Evolutionary conservation across 1,140 invertebrate genomes (phyloP).

Genomic region (Drosophila biarmipes): DNA sequence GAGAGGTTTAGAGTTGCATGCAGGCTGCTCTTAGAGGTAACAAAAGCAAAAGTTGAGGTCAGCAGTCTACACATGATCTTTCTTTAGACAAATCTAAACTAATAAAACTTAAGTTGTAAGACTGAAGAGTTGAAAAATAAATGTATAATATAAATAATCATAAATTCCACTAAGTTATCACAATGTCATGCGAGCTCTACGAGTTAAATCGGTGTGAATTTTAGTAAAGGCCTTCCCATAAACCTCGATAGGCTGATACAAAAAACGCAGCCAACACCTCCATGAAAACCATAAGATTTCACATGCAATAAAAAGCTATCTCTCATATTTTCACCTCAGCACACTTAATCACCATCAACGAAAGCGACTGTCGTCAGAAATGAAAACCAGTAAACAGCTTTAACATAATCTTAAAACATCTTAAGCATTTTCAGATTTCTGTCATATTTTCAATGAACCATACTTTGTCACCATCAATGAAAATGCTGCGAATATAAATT

Average conservation of each 20-base stretch:
- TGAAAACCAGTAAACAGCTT: constrained; percentile 14
- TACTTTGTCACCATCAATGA: constrained; percentile 33
- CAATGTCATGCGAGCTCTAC: constrained; percentile 15
- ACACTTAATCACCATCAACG: constrained; percentile 15
- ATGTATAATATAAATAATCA: background rate
- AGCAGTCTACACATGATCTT: background rate
- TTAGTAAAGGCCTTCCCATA: constrained; percentile 1
- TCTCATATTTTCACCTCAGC: background rate
- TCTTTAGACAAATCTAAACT: background rate
- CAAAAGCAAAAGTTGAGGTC: background rate
- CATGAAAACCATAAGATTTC: background rate
- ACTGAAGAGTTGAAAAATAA: background rate
- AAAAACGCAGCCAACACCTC: background rate
- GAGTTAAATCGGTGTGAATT: constrained; percentile 26
- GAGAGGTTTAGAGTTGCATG: constrained; percentile 6
- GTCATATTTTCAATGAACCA: constrained; percentile 11
- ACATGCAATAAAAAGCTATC: background rate
- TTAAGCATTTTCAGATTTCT: constrained; percentile 3
- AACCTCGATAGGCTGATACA: background rate
- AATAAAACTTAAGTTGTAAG: too few relatives aligned
- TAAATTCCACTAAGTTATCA: constrained; percentile 27
- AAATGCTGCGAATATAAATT: constrained; percentile 25
- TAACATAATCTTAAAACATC: constrained; percentile 1
- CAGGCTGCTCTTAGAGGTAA: background rate
- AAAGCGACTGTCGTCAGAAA: constrained; percentile 6